phyloP scores from a whole-genome alignment of 1,140 invertebrate genomes.

The Hestina assimilis region DNA sequence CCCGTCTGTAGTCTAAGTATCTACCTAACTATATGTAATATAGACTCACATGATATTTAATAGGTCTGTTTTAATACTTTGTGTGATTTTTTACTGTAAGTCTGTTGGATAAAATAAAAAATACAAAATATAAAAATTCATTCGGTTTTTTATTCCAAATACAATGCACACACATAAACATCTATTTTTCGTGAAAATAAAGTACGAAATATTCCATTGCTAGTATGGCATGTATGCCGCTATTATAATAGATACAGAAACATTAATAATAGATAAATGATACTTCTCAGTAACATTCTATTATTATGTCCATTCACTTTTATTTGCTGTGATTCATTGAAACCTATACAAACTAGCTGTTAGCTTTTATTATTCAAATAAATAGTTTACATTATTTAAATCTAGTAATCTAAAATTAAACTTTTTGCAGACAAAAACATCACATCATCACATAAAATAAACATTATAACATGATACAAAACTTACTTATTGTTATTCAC shows the following conservation, averaged over 20 bases:
- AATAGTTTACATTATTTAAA: too few relatives aligned
- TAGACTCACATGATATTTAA: conserved; percentile 80
- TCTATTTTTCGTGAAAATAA: not conserved
- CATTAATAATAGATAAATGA: not conserved
- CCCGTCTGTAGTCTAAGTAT: conserved; percentile 78
- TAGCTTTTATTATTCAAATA: too few relatives aligned
- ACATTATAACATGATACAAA: not conserved
- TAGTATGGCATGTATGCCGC: not conserved
- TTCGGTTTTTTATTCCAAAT: conserved; percentile 7
- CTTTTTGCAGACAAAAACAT: not conserved
- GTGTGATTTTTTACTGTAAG: conserved; percentile 78
- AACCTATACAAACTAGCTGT: too few relatives aligned
- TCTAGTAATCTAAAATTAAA: not conserved
- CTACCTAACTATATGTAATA: conserved; percentile 77
- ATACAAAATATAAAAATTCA: conserved; percentile 48
- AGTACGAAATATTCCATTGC: not conserved
- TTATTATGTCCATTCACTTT: not conserved
- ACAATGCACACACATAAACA: not conserved
- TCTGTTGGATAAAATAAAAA: conserved; percentile 78
- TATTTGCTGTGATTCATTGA: not conserved
- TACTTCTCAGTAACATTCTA: not conserved
- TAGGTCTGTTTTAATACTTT: conserved; percentile 77
- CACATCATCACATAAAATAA: not conserved
- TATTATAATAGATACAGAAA: not conserved
- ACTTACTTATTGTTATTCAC: conserved; percentile 5